Evolutionary conservation across 2,113 vertebrate genomes (phyloP).

Genomic region (Eurystomus gularis): DNA sequence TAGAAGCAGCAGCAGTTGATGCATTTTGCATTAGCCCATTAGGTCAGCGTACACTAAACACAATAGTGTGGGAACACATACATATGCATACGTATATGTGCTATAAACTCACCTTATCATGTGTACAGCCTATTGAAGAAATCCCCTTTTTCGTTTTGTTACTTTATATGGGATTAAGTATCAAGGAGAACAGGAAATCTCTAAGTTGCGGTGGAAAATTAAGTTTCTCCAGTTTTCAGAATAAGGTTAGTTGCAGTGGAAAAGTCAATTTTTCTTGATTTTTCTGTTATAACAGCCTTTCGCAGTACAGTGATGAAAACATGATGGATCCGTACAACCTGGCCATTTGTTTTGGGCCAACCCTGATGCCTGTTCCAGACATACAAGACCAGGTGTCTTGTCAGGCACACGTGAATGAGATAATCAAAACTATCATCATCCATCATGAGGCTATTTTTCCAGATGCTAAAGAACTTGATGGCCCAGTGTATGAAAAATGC

Average conservation of each 20-base stretch:
- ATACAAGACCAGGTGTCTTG: slow-evolving; percentile 96
- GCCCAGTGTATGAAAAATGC: slow-evolving; percentile 96
- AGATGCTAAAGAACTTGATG: slow-evolving; percentile 93
- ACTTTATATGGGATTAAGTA: not conserved
- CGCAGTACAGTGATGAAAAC: slow-evolving; percentile 98
- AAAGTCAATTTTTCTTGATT: not conserved
- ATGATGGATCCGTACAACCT: slow-evolving; percentile 99
- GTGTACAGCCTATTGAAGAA: not conserved
- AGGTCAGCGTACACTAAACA: not conserved
- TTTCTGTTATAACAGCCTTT: slow-evolving; percentile 80
- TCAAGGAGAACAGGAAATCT: not conserved
- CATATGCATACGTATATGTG: not conserved
- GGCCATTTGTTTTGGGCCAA: slow-evolving; percentile 98
- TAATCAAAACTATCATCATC: slow-evolving; percentile 97
- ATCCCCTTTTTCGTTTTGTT: not conserved
- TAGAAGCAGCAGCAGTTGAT: not conserved
- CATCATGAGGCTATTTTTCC: slow-evolving; percentile 97
- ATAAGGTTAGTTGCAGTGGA: not conserved
- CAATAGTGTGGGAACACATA: not conserved
- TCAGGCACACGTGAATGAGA: slow-evolving; percentile 97
- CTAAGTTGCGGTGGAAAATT: not conserved
- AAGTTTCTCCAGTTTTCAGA: not conserved
- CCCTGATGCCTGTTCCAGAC: slow-evolving; percentile 96
- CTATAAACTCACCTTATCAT: not conserved
- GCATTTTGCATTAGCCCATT: not conserved